Percentiles rank a stretch among this genome's conserved stretches.
These are phyloP conservation scores for Ptilodon capucinus DNA, from an alignment of 2,888 invertebrate species.

Conservation along the genomic window DNA sequence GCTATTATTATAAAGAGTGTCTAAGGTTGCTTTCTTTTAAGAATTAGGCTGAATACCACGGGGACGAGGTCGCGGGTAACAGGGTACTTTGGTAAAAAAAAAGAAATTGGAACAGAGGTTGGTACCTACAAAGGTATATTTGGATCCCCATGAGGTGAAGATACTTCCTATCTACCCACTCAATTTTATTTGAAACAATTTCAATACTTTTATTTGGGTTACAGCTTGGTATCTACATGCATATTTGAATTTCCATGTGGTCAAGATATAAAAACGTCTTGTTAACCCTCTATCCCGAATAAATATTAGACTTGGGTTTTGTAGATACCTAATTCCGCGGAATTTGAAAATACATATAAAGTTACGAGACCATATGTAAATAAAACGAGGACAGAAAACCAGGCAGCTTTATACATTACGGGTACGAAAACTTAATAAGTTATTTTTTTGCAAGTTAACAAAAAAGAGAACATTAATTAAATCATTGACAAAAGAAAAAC, in stretches of 20 bases:
- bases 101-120: too few relatives aligned
- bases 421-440: background rate
- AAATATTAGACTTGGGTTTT: background rate
- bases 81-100: too few relatives aligned
- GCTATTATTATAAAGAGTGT: too few relatives aligned
- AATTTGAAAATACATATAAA: background rate
- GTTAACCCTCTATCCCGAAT: constrained; percentile 1
- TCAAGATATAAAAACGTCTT: background rate
- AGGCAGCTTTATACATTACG: background rate
- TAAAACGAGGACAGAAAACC: background rate
- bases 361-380: background rate
- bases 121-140: too few relatives aligned
- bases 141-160: too few relatives aligned
- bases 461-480: too few relatives aligned
- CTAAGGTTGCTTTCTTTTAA: too few relatives aligned
- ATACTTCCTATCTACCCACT: background rate
- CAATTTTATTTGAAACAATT: background rate
- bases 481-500: too few relatives aligned
- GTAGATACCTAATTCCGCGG: background rate
- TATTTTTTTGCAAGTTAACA: too few relatives aligned
- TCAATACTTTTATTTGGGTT: background rate
- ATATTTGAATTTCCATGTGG: background rate
- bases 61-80: too few relatives aligned
- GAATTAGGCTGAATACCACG: too few relatives aligned
- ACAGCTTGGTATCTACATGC: background rate